These are phyloP conservation scores for Mesoligia furuncula DNA, from an alignment of 2,888 invertebrate genomes.

Conservation along the genomic window DNA sequence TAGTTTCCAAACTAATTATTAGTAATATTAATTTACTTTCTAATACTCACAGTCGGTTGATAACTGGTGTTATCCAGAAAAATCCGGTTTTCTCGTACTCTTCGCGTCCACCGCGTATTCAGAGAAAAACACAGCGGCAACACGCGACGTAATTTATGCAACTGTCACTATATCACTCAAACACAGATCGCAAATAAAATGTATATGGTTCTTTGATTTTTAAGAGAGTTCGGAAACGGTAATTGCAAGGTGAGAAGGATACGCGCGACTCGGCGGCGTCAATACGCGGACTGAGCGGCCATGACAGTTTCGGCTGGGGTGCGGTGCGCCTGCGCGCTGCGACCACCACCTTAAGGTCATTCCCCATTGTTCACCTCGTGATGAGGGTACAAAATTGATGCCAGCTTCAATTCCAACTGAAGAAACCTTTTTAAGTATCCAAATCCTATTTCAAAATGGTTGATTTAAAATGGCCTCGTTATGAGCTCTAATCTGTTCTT, in stretches of 20 bases:
- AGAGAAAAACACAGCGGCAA: conserved; percentile 57
- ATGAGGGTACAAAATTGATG: conserved; percentile 71
- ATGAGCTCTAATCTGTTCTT: conserved; percentile 58
- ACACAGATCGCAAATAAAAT: conserved; percentile 61
- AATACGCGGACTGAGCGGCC: conserved; percentile 87
- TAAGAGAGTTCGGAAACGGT: conserved; percentile 55
- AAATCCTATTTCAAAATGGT: conserved; percentile 69
- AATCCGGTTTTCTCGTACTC: conserved; percentile 74
- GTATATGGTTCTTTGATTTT: conserved; percentile 58
- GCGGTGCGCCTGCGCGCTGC: conserved; percentile 81
- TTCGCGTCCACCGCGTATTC: conserved; percentile 61
- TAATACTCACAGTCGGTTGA: conserved; percentile 79
- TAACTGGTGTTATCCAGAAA: conserved; percentile 74
- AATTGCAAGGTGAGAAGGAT: conserved; percentile 55
- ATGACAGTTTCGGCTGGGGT: conserved; percentile 85
- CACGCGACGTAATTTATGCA: conserved; percentile 44
- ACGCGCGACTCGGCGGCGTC: conserved; percentile 82
- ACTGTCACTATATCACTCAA: conserved; percentile 69
- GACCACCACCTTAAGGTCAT: conserved; percentile 78
- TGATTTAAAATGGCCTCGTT: conserved; percentile 64
- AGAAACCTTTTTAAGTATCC: conserved; percentile 77
- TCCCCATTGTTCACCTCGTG: conserved; percentile 83
- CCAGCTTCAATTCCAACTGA: conserved; percentile 70
- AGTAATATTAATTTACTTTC: conserved; percentile 50
- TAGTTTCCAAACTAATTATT: conserved; percentile 38